A percentile compares a stretch with the other conserved stretches of the same genome.
phyloP scores from a whole-genome alignment of 2,113 vertebrate genomes.

The Thinocorus orbignyianus region DNA sequence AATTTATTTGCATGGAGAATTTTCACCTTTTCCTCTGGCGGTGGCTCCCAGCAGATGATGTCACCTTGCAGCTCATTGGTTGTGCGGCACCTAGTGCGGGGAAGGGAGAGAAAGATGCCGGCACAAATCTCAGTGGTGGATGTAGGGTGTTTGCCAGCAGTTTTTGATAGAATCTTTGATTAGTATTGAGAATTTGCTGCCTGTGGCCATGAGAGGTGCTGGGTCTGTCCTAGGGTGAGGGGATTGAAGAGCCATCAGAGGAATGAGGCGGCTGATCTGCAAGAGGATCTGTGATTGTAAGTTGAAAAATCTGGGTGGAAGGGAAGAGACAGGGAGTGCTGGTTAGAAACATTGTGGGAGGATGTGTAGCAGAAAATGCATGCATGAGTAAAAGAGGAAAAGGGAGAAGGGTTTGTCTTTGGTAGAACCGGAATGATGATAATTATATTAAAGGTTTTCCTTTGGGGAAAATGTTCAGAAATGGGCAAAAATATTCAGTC shows the following conservation, averaged over 20 bases:
- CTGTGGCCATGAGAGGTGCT: slow-evolving; percentile 78
- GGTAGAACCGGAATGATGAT: not conserved
- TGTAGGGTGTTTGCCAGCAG: slow-evolving; percentile 72
- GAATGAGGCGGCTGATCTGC: slow-evolving; percentile 98
- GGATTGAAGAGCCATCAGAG: slow-evolving; percentile 78
- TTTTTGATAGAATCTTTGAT: slow-evolving; percentile 71
- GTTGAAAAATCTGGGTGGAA: slow-evolving; percentile 83
- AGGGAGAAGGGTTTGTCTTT: slow-evolving; percentile 48
- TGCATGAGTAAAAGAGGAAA: slow-evolving; percentile 69
- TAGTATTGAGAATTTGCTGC: slow-evolving; percentile 54
- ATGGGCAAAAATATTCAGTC: not conserved
- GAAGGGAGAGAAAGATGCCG: slow-evolving; percentile 87
- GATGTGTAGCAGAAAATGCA: slow-evolving; percentile 74
- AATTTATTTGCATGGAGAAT: slow-evolving; percentile 82
- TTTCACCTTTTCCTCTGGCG: slow-evolving; percentile 82
- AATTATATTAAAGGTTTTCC: not conserved
- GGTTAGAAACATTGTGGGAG: slow-evolving; percentile 75
- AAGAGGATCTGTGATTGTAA: slow-evolving; percentile 99
- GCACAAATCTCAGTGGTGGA: slow-evolving; percentile 77
- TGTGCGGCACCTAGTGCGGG: slow-evolving; percentile 80
- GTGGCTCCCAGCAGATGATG: slow-evolving; percentile 92
- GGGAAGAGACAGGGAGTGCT: slow-evolving; percentile 76
- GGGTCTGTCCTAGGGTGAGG: slow-evolving; percentile 76
- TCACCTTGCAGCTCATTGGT: slow-evolving; percentile 91
- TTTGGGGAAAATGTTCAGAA: not conserved